phyloP scores from a whole-genome alignment of 2,113 vertebrate genomes.

The Nyctibius bracteatus region DNA sequence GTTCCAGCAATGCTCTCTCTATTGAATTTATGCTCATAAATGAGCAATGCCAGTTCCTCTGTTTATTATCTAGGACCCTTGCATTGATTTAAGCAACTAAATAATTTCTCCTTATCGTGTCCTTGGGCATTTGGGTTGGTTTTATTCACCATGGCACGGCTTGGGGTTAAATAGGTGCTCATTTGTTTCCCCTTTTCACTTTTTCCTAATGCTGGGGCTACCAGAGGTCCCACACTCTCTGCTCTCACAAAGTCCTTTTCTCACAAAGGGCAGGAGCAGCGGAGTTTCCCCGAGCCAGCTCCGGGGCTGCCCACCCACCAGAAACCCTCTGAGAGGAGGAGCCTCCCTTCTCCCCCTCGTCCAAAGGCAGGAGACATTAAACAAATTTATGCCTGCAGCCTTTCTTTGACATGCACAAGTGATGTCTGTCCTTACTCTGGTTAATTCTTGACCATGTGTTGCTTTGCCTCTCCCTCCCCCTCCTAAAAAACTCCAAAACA shows the following conservation, averaged over 20 bases:
- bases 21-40: neutral
- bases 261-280: neutral
- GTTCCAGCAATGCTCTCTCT: neutral
- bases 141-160: neutral
- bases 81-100: neutral
- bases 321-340: neutral
- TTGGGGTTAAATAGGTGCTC: neutral
- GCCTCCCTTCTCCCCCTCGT: neutral
- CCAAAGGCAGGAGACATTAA: neutral
- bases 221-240: fast-evolving
- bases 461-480: neutral
- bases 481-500: neutral
- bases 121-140: neutral
- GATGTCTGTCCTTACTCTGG: neutral
- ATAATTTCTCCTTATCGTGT: neutral
- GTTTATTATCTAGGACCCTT: neutral
- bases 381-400: neutral
- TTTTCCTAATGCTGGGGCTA: neutral
- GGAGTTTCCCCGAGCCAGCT: fast-evolving
- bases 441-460: neutral
- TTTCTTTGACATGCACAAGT: neutral
- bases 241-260: neutral
- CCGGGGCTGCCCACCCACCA: neutral
- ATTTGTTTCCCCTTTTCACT: neutral
- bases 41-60: neutral